These are phyloP conservation scores for Acropternis orthonyx DNA, from an alignment of 2,797 vertebrate genomes.

Conservation along the genomic window DNA sequence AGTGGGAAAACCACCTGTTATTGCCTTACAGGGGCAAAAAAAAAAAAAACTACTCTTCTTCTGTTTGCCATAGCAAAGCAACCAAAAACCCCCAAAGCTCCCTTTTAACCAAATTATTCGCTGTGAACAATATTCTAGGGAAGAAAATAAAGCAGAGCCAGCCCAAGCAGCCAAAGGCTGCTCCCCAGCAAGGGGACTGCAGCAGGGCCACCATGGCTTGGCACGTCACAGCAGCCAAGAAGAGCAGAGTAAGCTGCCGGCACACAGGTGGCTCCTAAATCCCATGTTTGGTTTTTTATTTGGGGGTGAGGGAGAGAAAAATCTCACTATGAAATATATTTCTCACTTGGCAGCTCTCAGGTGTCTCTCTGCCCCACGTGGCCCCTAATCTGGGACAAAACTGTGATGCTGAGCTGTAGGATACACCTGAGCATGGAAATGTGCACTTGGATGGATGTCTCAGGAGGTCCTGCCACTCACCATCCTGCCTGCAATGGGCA, in stretches of 20 bases:
- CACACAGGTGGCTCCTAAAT: neutral
- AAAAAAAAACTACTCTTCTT: neutral
- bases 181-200: neutral
- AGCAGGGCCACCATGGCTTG: fast-evolving
- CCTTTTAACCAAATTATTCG: neutral
- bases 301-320: fast-evolving
- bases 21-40: neutral
- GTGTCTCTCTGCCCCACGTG: neutral
- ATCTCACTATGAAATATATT: neutral
- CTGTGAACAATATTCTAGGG: neutral
- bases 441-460: neutral
- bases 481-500: neutral
- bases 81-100: neutral
- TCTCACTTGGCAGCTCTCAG: neutral
- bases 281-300: neutral
- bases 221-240: fast-evolving
- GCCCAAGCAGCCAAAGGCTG: neutral
- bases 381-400: neutral
- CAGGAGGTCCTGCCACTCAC: neutral
- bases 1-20: neutral
- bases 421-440: neutral
- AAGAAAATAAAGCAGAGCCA: neutral
- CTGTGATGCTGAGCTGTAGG: neutral
- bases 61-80: neutral
- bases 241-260: neutral